These are phyloP conservation scores for Pituophis catenifer DNA, from an alignment of 2,113 vertebrate species.

Conservation along the genomic window DNA sequence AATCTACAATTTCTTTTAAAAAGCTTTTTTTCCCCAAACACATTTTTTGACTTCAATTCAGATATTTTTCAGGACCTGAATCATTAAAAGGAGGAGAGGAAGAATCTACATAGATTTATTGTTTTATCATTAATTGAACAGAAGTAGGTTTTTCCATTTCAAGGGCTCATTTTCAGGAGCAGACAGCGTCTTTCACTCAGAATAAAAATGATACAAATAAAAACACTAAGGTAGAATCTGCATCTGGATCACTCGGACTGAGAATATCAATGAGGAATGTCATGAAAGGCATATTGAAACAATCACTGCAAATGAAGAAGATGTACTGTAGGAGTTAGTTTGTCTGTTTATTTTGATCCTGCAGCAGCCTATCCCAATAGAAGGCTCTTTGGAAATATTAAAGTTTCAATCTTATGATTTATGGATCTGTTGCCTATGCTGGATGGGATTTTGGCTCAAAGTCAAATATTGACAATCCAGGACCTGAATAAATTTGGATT, in stretches of 20 bases:
- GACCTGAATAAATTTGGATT: background rate
- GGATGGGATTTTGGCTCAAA: background rate
- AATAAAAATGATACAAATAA: background rate
- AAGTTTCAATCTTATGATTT: background rate
- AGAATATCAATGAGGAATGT: background rate
- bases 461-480: background rate
- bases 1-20: background rate
- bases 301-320: background rate
- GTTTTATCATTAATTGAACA: background rate
- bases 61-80: background rate
- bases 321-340: background rate
- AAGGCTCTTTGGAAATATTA: background rate
- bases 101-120: background rate
- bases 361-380: background rate
- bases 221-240: background rate
- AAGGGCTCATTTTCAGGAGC: background rate
- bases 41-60: background rate
- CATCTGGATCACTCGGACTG: background rate
- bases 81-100: background rate
- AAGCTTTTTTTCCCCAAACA: background rate
- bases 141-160: background rate
- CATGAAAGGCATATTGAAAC: too few species aligned
- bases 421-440: background rate
- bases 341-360: background rate
- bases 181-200: background rate